Percentiles rank a stretch among this genome's conserved stretches.
These are phyloP conservation scores for Pseudobourletiella spinata DNA, from an alignment of 1,140 invertebrate species.

Conservation along the genomic window DNA sequence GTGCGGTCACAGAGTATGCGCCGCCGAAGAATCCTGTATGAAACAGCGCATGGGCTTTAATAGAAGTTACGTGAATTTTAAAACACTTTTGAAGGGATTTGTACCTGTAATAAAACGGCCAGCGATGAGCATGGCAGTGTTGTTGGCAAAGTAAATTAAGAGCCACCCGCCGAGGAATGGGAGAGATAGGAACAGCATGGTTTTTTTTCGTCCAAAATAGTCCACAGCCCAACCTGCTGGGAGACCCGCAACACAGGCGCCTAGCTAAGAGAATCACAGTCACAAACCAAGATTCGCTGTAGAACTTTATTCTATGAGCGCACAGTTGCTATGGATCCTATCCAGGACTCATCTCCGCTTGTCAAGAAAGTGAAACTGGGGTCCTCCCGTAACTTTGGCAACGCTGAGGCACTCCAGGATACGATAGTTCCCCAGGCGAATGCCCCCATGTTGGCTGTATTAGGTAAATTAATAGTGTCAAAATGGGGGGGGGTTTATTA, in stretches of 20 bases:
- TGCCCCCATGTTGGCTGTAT: conserved; percentile 23
- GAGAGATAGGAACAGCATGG: conserved; percentile 41
- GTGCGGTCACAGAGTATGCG: conserved; percentile 53
- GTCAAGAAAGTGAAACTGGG: conserved; percentile 5
- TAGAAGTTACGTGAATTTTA: too few relatives aligned
- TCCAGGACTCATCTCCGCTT: conserved; percentile 13
- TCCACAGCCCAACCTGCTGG: conserved; percentile 62
- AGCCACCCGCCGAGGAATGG: conserved; percentile 67
- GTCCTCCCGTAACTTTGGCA: conserved; percentile 23
- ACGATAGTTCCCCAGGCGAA: conserved; percentile 22
- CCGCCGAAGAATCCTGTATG: conserved; percentile 39
- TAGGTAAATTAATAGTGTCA: background rate
- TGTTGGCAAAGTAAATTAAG: conserved; percentile 57
- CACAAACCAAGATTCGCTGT: background rate
- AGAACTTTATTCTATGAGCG: background rate
- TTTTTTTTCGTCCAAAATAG: conserved; percentile 51
- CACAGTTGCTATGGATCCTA: conserved; percentile 14
- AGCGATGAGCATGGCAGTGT: conserved; percentile 51
- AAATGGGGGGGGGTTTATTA: too few relatives aligned
- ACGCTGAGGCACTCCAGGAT: conserved; percentile 22
- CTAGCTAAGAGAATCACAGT: conserved; percentile 43
- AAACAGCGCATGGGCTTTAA: too few relatives aligned
- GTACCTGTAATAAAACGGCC: conserved; percentile 49
- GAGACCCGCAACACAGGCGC: conserved; percentile 61
- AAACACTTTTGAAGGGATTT: too few relatives aligned